Evolutionary conservation across 2,888 invertebrate genomes (phyloP).

Genomic region (Laothoe populi): DNA sequence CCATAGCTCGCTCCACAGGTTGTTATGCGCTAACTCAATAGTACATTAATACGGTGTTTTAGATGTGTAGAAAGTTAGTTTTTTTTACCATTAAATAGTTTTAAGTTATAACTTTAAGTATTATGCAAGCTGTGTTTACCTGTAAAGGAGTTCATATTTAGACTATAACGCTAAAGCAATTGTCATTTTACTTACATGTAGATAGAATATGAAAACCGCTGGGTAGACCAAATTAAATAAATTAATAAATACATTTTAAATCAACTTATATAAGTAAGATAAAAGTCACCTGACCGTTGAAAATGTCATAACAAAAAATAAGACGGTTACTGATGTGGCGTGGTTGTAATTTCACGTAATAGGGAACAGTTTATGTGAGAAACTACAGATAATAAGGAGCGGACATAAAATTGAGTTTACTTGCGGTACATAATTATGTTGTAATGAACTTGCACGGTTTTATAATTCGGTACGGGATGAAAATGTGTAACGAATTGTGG

Average conservation of each 20-base stretch:
- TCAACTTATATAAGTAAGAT: constrained; percentile 10
- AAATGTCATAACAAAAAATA: constrained; percentile 38
- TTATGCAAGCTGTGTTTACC: too few species aligned
- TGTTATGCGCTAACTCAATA: not conserved
- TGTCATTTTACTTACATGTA: too few species aligned
- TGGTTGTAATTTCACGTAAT: constrained; percentile 69
- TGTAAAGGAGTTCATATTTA: too few species aligned
- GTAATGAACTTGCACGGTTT: constrained; percentile 53
- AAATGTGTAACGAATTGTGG: constrained; percentile 39
- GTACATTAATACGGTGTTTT: not conserved
- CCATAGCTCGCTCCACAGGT: not conserved
- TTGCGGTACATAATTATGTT: constrained; percentile 72
- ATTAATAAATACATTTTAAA: not conserved
- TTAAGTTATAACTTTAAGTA: too few species aligned
- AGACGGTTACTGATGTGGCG: constrained; percentile 60
- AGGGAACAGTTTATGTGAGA: constrained; percentile 71
- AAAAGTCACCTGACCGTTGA: not conserved
- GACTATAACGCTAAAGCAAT: too few species aligned
- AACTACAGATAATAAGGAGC: constrained; percentile 70
- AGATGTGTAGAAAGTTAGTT: too few species aligned
- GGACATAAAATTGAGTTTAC: constrained; percentile 69
- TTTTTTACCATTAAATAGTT: too few species aligned
- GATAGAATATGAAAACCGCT: too few species aligned
- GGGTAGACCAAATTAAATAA: too few species aligned
- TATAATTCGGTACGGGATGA: constrained; percentile 42